These are phyloP conservation scores for Drosophila yooni DNA, from an alignment of 2,888 invertebrate species.

Conservation along the genomic window DNA sequence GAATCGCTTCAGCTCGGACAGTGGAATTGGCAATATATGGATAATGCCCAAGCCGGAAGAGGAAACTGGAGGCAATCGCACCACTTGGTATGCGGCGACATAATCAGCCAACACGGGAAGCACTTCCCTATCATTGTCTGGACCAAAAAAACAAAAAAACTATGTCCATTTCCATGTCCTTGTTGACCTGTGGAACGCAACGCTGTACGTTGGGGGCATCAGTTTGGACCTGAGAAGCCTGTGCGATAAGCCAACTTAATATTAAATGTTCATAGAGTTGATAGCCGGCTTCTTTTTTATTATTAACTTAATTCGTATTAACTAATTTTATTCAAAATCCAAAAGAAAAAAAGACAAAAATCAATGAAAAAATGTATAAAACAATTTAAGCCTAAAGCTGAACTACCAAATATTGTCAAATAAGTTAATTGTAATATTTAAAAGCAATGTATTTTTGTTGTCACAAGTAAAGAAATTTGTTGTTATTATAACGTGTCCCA, in stretches of 20 bases:
- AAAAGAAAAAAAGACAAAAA: background rate
- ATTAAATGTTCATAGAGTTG: slow-evolving; percentile 3
- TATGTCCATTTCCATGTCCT: background rate
- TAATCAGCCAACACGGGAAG: slow-evolving; percentile 16
- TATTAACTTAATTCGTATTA: slow-evolving; percentile 19
- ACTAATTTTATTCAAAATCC: slow-evolving; percentile 22
- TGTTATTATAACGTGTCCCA: slow-evolving; percentile 1
- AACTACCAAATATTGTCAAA: slow-evolving; percentile 67
- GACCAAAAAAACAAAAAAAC: background rate
- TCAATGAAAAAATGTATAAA: slow-evolving; percentile 1
- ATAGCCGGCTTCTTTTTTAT: slow-evolving; percentile 14
- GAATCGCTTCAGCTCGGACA: slow-evolving; percentile 84
- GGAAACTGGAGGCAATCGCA: slow-evolving; percentile 72
- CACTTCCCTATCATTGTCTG: background rate
- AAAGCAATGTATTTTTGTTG: slow-evolving; percentile 27
- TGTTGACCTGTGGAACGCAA: slow-evolving; percentile 1
- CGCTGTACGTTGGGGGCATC: background rate
- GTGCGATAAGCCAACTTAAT: slow-evolving; percentile 28
- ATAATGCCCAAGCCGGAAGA: slow-evolving; percentile 79
- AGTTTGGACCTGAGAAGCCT: slow-evolving; percentile 16
- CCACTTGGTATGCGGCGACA: slow-evolving; percentile 83
- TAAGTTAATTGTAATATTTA: slow-evolving; percentile 54
- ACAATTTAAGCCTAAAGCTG: slow-evolving; percentile 53
- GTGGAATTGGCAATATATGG: slow-evolving; percentile 84
- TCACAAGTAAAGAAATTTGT: slow-evolving; percentile 40